Base-by-base conservation (phyloP, 2,113 vertebrate genomes). In the Delphinus delphis region DNA sequence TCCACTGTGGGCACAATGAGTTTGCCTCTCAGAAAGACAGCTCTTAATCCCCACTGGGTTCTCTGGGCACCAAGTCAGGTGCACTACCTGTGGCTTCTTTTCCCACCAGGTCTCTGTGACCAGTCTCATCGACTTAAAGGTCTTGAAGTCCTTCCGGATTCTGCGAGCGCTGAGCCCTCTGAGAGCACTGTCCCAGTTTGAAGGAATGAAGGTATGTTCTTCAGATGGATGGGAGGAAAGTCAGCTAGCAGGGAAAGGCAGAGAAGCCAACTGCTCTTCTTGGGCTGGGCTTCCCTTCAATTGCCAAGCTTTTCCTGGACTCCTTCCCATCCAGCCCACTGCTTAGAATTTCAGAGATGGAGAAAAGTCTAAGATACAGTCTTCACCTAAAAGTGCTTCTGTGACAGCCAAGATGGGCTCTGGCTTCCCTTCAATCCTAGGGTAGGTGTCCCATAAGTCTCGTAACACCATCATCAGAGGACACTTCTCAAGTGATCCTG, bases 151-250 rank as follows among this genome's bases (percentile, higher is more conserved):
- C 98, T 98, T 99, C 74, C 99, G 99, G 97, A 99, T 99, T 1
- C 98, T 99, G 0, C 98, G 99, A 97, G 99, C 99, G 3, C 88
- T 99, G 97, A 99, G 99, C 93, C 99, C 99, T 28, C 99, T 99
- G 33, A 99, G 99, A 90, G 99, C 99, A 18, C 97, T 99, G 97
- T 99, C 99, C 70, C 98, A 98, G 97, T 99, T 99, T 97, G 98
- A 99, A 98, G 99, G 99, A 44, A 99, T 99, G 98, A 99, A 98
- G 99, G 99, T 99, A 97, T 83, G 12, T 55, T 33, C 58, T 88
- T 50, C 23, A 23, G 8, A 26, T 5, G 20, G 47, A 26, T 9
- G 80, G 38, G 44, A 47, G 53, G 79, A 9, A 55, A 44, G 17
- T 41, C 12, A 60, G 13, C 31, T 44, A 21, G 50, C 33, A 28